A percentile compares a stretch with the other conserved stretches of the same genome.
Evolutionary conservation across 2,888 invertebrate species (phyloP).

Genomic region (Lasioglossum figueresi): DNA sequence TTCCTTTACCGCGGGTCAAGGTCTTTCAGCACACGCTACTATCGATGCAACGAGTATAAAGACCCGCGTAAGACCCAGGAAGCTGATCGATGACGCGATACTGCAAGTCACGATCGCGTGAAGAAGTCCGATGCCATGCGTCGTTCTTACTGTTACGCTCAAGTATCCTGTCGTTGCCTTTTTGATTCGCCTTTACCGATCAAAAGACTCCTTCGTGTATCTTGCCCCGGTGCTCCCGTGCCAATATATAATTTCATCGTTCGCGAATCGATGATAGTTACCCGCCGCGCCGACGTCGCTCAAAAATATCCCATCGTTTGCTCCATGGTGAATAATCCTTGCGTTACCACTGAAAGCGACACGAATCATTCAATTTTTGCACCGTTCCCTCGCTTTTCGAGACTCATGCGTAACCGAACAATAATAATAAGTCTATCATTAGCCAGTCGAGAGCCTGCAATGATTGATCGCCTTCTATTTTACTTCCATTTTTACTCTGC

Average conservation of each 20-base stretch:
- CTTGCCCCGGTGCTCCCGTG: neutral
- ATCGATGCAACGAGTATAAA: conserved; percentile 65
- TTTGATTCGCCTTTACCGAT: neutral
- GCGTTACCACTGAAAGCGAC: neutral
- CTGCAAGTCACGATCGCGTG: conserved; percentile 61
- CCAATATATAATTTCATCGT: neutral
- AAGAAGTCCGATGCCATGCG: conserved; percentile 43
- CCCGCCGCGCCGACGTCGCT: neutral
- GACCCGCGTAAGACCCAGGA: conserved; percentile 64
- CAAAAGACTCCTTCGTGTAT: neutral
- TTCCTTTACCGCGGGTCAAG: conserved; percentile 65
- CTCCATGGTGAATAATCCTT: neutral
- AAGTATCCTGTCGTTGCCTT: conserved; percentile 15
- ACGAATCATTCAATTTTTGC: neutral
- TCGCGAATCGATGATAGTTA: conserved; percentile 5
- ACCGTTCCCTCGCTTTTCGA: neutral
- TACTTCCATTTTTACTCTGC: neutral
- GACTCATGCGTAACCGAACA: neutral
- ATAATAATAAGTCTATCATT: conserved; percentile 10
- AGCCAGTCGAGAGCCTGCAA: neutral
- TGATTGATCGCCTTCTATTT: neutral
- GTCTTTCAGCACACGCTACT: conserved; percentile 60
- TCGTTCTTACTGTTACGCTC: conserved; percentile 36
- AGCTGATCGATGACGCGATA: conserved; percentile 62
- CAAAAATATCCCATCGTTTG: neutral